These are phyloP conservation scores for Todiramphus chloris DNA, from an alignment of 2,113 vertebrate species.

Conservation along the genomic window DNA sequence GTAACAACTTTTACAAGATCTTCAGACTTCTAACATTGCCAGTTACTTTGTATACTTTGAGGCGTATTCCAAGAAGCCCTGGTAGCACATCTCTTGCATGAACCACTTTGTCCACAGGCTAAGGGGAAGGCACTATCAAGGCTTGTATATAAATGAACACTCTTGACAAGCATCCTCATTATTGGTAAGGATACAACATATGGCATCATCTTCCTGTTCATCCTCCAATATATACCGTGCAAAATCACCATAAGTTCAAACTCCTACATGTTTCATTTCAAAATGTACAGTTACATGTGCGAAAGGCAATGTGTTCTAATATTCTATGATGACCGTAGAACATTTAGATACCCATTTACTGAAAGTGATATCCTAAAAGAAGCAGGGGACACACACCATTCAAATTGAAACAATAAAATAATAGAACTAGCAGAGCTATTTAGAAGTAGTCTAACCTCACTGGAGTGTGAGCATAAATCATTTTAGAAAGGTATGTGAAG, in stretches of 20 bases:
- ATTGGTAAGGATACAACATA: background rate
- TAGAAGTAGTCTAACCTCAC: background rate
- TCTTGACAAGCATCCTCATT: background rate
- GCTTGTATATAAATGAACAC: background rate
- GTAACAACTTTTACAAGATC: background rate
- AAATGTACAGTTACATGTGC: background rate
- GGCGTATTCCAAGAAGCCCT: background rate
- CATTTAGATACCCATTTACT: background rate
- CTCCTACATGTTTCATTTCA: background rate
- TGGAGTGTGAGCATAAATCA: background rate
- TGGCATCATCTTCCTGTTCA: background rate
- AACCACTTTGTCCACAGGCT: background rate
- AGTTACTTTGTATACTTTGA: background rate
- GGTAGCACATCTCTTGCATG: background rate
- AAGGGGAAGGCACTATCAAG: background rate
- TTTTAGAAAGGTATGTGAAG: background rate
- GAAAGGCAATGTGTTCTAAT: background rate
- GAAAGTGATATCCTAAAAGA: background rate
- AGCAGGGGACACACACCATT: background rate
- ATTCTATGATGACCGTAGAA: background rate
- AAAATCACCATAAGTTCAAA: background rate
- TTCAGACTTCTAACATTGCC: background rate
- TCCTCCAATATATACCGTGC: background rate
- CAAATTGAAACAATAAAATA: background rate
- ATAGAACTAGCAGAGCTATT: background rate